Base-by-base conservation (phyloP, 2,113 vertebrate species). In the Melospiza melodia region DNA sequence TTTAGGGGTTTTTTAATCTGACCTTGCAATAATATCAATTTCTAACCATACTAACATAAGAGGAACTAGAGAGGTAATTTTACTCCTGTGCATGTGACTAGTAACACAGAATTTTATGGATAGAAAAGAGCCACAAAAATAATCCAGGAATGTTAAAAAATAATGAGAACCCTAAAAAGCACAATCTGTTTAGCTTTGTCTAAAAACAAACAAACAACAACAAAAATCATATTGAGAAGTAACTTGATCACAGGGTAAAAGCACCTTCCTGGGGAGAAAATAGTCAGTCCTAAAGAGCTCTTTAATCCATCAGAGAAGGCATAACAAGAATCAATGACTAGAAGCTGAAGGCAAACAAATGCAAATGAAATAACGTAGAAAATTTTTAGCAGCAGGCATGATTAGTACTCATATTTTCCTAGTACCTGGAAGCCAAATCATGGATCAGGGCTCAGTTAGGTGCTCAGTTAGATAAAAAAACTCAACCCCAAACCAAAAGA, bases 211-310 rank as follows among this genome's bases (percentile, higher is more conserved):
- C 43, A 66, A 77, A 27, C 33, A 59, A 61, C 20, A 33, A n/a
- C 4, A 21, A 22, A 22, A 37, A 22, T 22, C 55, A 41, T 5
- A 77, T 7, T 65, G 46, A 91, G 33, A 88, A 78, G 65, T 68
- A 93, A 93, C 65, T 86, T 94, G 84, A 96, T 97, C 95, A 94
- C 65, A 91, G 54, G n/a, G 81, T 95, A 95, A 89, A 94, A 97
- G n/a, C 69, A 95, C 62, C 41, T 69, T 92, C 94, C 87, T 73
- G 66, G 81, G 66, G 93, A 97, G 84, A 95, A 97, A 95, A 95
- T 20, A 92, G 68, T 75, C 86, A 97, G 79, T 72, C 75, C 68
- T 89, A 87, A 90, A 93, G 68, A 96, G 89, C 80, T 90, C 48
- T 94, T 95, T 95, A 96, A 97, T 95, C 66, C 78, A 69, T 43